These are phyloP conservation scores for Babyrousa celebensis DNA, from an alignment of 2,797 vertebrate species.

Conservation along the genomic window DNA sequence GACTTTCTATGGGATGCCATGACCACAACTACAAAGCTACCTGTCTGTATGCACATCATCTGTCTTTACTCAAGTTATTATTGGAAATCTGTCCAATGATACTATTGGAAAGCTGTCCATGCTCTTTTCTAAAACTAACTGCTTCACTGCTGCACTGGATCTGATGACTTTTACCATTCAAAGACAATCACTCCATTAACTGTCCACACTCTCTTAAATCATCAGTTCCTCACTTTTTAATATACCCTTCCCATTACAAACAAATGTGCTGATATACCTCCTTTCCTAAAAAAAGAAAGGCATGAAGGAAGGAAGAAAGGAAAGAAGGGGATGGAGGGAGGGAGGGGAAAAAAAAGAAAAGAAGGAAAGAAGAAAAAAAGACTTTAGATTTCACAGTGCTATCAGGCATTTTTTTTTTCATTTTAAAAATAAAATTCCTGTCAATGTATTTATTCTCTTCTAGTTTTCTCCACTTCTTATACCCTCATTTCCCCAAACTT, in stretches of 20 bases:
- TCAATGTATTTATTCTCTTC: background rate
- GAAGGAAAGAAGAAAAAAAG: background rate
- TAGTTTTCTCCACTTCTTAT: slow-evolving; percentile 1
- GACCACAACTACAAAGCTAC: background rate
- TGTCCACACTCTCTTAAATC: background rate
- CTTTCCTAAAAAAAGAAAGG: background rate
- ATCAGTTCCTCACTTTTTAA: background rate
- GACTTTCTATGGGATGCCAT: background rate
- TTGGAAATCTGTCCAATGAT: background rate
- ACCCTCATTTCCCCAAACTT: background rate
- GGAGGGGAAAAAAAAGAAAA: background rate
- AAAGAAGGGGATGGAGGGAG: no score
- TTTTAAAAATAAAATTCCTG: slow-evolving; percentile 44
- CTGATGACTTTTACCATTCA: background rate
- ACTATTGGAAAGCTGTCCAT: background rate
- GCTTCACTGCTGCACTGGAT: no score
- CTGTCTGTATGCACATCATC: background rate
- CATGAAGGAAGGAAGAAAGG: background rate
- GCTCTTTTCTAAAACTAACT: background rate
- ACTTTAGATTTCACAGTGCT: background rate
- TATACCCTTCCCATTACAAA: background rate
- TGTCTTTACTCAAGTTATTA: background rate
- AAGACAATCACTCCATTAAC: background rate
- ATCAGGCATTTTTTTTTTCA: background rate
- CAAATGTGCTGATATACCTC: background rate